These are phyloP conservation scores for Belonocnema kinseyi DNA, from an alignment of 1,140 invertebrate species.

Conservation along the genomic window DNA sequence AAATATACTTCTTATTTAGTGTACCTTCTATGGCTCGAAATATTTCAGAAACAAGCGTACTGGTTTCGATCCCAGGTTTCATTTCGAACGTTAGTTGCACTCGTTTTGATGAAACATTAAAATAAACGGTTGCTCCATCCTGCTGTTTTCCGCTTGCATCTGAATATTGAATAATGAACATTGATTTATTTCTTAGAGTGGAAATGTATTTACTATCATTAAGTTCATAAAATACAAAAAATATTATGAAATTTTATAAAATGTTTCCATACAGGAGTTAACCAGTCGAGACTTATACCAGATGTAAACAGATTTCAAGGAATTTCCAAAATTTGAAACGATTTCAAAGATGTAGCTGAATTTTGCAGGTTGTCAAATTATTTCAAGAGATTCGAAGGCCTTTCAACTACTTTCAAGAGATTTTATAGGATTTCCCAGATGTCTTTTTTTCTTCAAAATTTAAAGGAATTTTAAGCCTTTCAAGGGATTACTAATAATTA, in stretches of 20 bases:
- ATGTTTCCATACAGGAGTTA: too few species aligned
- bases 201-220: background rate
- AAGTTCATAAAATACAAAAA: background rate
- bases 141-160: constrained; percentile 76
- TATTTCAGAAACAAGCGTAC: constrained; percentile 78
- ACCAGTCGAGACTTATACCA: too few species aligned
- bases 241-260: background rate
- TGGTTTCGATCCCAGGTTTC: constrained; percentile 79
- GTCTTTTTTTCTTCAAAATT: too few species aligned
- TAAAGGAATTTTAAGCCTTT: too few species aligned
- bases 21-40: constrained; percentile 71
- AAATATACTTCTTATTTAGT: background rate
- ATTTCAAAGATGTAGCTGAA: too few species aligned
- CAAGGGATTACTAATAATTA: too few species aligned
- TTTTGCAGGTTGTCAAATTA: too few species aligned
- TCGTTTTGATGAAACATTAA: constrained; percentile 79
- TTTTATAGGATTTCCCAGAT: too few species aligned
- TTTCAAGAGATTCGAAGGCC: too few species aligned
- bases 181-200: background rate
- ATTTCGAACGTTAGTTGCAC: constrained; percentile 80
- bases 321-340: too few species aligned
- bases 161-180: constrained; percentile 48
- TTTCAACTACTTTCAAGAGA: too few species aligned
- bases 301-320: too few species aligned
- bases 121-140: constrained; percentile 76